A percentile compares a stretch with the other conserved stretches of the same genome.
These are phyloP conservation scores for Callithrix jacchus DNA, from an alignment of 2,113 vertebrate species.

Conservation along the genomic window DNA sequence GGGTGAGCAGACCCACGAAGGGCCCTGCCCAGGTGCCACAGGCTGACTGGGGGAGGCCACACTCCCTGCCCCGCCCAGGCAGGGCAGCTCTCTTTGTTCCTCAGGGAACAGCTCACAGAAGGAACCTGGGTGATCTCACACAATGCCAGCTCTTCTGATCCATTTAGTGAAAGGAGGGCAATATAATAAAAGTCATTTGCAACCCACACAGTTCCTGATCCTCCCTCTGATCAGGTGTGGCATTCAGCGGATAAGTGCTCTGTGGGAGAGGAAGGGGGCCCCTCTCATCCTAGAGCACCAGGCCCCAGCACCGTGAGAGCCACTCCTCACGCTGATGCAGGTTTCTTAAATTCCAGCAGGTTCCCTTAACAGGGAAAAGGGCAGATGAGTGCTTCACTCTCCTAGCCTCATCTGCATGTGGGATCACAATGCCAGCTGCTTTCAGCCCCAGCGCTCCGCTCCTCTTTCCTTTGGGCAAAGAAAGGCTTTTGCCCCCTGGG, in stretches of 20 bases:
- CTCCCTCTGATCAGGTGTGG: constrained; percentile 1
- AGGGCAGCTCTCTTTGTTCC: neutral
- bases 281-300: neutral
- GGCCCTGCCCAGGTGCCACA: neutral
- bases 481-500: neutral
- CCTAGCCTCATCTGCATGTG: neutral
- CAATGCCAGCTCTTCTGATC: constrained; percentile 51
- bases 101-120: neutral
- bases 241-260: neutral
- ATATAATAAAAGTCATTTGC: constrained; percentile 46
- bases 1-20: neutral
- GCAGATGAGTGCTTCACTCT: neutral
- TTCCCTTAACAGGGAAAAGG: neutral
- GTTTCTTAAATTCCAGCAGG: neutral
- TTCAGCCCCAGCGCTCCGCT: no score
- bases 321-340: neutral
- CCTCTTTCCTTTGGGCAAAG: neutral
- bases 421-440: neutral
- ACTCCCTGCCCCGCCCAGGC: neutral
- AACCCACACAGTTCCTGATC: constrained; percentile 59
- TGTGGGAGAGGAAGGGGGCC: neutral
- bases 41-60: neutral
- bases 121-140: constrained; percentile 16
- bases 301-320: neutral
- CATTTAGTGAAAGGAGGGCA: constrained; percentile 4